phyloP scores from a whole-genome alignment of 2,113 vertebrate species.

The Tyto alba region DNA sequence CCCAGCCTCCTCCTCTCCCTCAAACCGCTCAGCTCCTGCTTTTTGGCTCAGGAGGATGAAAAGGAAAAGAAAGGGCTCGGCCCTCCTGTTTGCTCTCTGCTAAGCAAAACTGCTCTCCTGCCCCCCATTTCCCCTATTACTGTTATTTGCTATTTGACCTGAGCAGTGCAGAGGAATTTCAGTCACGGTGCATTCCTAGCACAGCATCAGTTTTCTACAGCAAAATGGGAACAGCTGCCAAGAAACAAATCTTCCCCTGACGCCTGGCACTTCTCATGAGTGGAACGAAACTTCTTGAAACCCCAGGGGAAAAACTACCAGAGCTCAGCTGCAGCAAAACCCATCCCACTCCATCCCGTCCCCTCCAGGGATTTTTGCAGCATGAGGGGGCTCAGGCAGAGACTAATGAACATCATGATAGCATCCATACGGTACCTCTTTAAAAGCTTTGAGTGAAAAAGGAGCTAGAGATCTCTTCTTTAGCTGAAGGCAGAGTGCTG shows the following conservation, averaged over 20 bases:
- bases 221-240: conserved; percentile 48
- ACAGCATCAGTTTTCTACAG: conserved; percentile 30
- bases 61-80: background rate
- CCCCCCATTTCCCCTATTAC: background rate
- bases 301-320: background rate
- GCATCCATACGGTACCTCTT: background rate
- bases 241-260: conserved; percentile 24
- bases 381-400: background rate
- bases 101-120: background rate
- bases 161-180: conserved; percentile 14
- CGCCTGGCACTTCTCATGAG: conserved; percentile 8
- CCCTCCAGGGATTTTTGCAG: background rate
- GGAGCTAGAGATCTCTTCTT: background rate
- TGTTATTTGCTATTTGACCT: conserved; percentile 31
- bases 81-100: background rate
- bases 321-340: background rate
- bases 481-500: background rate
- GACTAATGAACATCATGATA: background rate
- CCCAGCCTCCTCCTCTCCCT: background rate
- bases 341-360: background rate
- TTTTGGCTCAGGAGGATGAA: background rate
- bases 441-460: background rate
- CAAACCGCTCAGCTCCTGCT: background rate
- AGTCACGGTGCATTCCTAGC: conserved; percentile 32
- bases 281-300: conserved; percentile 32